Evolutionary conservation across 2,113 vertebrate genomes (phyloP).

Genomic region (Siphamia tubifer): DNA sequence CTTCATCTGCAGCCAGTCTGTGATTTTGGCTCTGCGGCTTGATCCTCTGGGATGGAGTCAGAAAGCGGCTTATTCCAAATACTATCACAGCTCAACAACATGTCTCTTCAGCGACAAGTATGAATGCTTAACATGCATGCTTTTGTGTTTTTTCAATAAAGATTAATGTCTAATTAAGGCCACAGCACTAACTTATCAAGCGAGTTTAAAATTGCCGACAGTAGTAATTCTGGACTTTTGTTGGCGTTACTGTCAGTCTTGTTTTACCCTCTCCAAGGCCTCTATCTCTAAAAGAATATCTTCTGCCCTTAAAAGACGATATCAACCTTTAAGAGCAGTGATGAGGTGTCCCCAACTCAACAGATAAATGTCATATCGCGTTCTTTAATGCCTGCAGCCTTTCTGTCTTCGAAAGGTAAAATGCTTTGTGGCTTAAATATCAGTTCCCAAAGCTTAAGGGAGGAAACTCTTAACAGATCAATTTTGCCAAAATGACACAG

Average conservation of each 20-base stretch:
- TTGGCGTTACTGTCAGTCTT: slow-evolving; percentile 18
- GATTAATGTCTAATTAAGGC: slow-evolving; percentile 66
- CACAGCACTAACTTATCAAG: slow-evolving; percentile 40
- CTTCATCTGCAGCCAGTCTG: slow-evolving; percentile 77
- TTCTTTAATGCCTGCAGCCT: slow-evolving; percentile 62
- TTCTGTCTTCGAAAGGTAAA: slow-evolving; percentile 49
- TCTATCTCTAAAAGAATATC: slow-evolving; percentile 36
- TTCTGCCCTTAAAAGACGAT: slow-evolving; percentile 58
- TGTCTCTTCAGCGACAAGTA: slow-evolving; percentile 52
- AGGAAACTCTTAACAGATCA: slow-evolving; percentile 70
- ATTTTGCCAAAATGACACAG: slow-evolving; percentile 71
- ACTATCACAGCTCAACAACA: slow-evolving; percentile 59
- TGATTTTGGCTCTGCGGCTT: slow-evolving; percentile 45
- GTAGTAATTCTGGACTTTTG: slow-evolving; percentile 35
- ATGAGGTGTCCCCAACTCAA: slow-evolving; percentile 50
- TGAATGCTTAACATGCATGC: slow-evolving; percentile 61
- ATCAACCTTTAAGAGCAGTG: slow-evolving; percentile 75
- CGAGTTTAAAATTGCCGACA: slow-evolving; percentile 9
- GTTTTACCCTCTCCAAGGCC: slow-evolving; percentile 13
- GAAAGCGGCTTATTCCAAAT: slow-evolving; percentile 66
- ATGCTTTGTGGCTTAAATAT: slow-evolving; percentile 62
- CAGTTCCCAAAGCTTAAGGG: slow-evolving; percentile 55
- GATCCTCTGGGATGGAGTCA: slow-evolving; percentile 62
- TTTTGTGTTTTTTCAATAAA: slow-evolving; percentile 67
- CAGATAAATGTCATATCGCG: slow-evolving; percentile 77